phyloP scores from a whole-genome alignment of 2,113 vertebrate genomes.

The Gadus macrocephalus region DNA sequence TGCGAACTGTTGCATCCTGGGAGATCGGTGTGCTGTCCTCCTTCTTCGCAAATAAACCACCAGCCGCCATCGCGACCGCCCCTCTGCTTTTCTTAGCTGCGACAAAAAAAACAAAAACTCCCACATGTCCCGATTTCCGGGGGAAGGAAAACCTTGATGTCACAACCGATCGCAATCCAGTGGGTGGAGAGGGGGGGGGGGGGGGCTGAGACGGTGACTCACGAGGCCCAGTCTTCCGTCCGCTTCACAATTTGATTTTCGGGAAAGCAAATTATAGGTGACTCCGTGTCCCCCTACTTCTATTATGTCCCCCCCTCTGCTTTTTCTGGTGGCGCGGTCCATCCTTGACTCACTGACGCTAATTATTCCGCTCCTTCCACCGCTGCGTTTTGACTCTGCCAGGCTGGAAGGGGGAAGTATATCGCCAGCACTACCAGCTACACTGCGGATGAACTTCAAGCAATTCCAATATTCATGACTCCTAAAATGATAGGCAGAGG shows the following conservation, averaged over 20 bases:
- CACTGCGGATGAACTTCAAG: conserved; percentile 23
- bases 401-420: too few species aligned
- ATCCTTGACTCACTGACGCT: conserved; percentile 33
- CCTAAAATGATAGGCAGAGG: conserved; percentile 51
- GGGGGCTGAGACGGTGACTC: conserved; percentile 58
- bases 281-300: conserved; percentile 54
- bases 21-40: too few species aligned
- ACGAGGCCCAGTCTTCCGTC: conserved; percentile 60
- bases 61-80: too few species aligned
- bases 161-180: conserved; percentile 59
- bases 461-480: conserved; percentile 57
- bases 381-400: conserved; percentile 5
- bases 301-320: conserved; percentile 21
- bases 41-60: too few species aligned
- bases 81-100: conserved; percentile 17
- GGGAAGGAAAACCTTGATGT: conserved; percentile 48
- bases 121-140: conserved; percentile 12
- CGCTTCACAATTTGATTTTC: conserved; percentile 56
- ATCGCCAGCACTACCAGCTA: too few species aligned
- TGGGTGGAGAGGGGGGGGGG: conserved; percentile 40
- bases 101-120: background rate
- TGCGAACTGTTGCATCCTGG: too few species aligned
- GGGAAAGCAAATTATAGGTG: conserved; percentile 67
- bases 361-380: conserved; percentile 57
- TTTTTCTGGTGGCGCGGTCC: conserved; percentile 39